phyloP scores from a whole-genome alignment of 2,888 invertebrate genomes.

The Syrphus vitripennis region DNA sequence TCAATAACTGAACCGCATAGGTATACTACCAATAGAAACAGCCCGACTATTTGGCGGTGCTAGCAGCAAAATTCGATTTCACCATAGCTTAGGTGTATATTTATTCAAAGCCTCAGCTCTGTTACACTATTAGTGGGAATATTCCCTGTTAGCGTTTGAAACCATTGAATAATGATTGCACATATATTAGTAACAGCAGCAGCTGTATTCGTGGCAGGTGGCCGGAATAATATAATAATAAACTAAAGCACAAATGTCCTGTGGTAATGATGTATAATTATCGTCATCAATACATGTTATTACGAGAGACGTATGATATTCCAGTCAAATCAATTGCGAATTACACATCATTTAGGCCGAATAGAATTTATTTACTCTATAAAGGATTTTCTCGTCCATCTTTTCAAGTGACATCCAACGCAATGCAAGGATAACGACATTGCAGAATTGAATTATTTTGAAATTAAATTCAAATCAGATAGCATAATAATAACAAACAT shows the following conservation, averaged over 20 bases:
- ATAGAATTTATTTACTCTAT: neutral
- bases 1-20: neutral
- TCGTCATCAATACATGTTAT: neutral
- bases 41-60: neutral
- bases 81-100: neutral
- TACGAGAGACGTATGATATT: neutral
- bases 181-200: neutral
- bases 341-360: neutral
- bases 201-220: neutral
- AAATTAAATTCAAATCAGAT: neutral
- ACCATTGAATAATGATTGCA: neutral
- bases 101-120: neutral
- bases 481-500: neutral
- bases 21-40: neutral
- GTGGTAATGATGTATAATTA: conserved; percentile 5
- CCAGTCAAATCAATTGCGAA: neutral
- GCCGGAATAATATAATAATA: neutral
- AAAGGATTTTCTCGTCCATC: neutral
- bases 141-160: neutral
- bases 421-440: neutral
- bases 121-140: neutral
- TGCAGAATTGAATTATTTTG: neutral
- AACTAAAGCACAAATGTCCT: neutral
- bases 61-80: neutral
- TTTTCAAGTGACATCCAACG: neutral